Conservation (phyloP, 2,797 vertebrate species). For the Eulemur coronatus region DNA sequence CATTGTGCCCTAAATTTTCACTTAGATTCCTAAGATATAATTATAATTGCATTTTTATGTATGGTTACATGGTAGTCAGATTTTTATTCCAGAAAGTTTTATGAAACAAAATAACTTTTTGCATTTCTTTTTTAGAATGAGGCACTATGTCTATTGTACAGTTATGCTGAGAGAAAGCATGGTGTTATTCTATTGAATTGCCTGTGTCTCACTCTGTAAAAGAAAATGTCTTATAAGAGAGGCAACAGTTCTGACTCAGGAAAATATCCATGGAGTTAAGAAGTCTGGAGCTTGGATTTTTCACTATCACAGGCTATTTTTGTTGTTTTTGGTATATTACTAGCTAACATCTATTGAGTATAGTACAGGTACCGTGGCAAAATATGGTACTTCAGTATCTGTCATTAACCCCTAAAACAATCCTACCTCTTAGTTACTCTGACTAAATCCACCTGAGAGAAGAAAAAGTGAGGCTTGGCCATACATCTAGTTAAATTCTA, state of each 20-base stretch:
- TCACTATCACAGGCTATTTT: not conserved
- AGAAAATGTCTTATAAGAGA: not conserved
- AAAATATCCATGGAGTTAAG: not conserved
- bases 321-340: not conserved
- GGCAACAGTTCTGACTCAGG: not conserved
- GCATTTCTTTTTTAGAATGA: not conserved
- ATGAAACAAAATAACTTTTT: slow-evolving; percentile 17
- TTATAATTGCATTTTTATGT: slow-evolving; percentile 43
- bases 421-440: not conserved
- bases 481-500: not conserved
- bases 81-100: slow-evolving; percentile 28
- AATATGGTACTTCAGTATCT: not conserved
- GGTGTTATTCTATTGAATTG: not conserved
- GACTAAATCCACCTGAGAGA: not conserved
- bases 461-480: not conserved
- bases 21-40: slow-evolving; percentile 61
- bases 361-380: not conserved
- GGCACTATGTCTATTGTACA: not conserved
- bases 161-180: not conserved
- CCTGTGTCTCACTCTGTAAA: not conserved
- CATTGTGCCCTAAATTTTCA: slow-evolving; percentile 76
- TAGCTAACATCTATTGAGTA: not conserved
- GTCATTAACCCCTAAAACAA: not conserved
- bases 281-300: not conserved
- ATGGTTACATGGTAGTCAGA: not conserved